Evolutionary conservation across 2,113 vertebrate species (phyloP).

Genomic region (Dipodomys spectabilis): DNA sequence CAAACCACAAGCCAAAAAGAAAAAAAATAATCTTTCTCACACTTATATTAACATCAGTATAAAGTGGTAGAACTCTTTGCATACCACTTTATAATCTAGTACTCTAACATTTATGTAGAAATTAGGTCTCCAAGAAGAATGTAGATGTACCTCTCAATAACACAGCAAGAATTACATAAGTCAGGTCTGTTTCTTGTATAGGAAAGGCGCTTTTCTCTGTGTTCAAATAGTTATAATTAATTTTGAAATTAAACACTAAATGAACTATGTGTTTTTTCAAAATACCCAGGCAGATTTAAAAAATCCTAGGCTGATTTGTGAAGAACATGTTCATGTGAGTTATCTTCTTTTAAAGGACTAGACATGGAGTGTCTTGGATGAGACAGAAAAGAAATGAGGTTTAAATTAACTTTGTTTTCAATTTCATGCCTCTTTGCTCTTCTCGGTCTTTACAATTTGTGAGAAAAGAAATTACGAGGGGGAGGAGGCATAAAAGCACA

Average conservation of each 20-base stretch:
- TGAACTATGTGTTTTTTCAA: not conserved
- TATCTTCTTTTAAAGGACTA: not conserved
- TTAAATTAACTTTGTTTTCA: conserved; percentile 77
- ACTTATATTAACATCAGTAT: not conserved
- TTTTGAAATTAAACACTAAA: conserved; percentile 35
- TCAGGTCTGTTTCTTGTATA: not conserved
- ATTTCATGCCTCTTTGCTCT: conserved; percentile 73
- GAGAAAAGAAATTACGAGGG: conserved; percentile 53
- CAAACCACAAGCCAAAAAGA: not conserved
- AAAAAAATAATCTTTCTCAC: too few species aligned
- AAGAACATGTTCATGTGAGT: not conserved
- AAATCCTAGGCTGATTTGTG: not conserved
- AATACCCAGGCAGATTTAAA: not conserved
- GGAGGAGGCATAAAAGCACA: not conserved
- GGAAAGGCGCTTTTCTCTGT: not conserved
- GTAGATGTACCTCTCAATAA: not conserved
- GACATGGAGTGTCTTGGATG: conserved; percentile 27
- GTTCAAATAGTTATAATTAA: not conserved
- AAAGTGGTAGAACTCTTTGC: not conserved
- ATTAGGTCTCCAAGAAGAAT: not conserved
- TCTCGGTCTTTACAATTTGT: conserved; percentile 26
- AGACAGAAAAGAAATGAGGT: conserved; percentile 45
- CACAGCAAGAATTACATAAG: not conserved
- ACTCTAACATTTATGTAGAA: conserved; percentile 4
- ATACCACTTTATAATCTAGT: not conserved